Percentiles rank a stretch among this genome's conserved stretches.
Conservation (phyloP, 2,797 vertebrate genomes). For the Hoplostethus atlanticus region DNA sequence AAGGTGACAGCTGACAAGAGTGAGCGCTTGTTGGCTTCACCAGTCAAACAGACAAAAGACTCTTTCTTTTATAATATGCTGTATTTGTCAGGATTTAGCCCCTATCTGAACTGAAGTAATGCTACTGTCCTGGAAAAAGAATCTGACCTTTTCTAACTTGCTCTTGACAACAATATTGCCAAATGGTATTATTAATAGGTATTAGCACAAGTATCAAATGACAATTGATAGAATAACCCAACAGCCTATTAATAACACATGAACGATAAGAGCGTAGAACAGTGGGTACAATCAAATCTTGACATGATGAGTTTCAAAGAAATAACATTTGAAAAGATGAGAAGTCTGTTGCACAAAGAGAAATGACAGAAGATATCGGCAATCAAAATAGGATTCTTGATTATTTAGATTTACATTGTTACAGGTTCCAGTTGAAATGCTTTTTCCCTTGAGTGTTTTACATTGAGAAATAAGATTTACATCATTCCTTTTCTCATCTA, state of each 20-base stretch:
- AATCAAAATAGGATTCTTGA: neutral
- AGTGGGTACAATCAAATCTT: conserved; percentile 3
- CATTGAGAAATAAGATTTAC: too few relatives aligned
- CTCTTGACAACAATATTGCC: neutral
- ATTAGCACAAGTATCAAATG: neutral
- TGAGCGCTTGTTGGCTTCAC: conserved; percentile 57
- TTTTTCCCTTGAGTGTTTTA: too few relatives aligned
- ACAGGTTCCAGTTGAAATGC: too few relatives aligned
- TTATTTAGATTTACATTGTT: too few relatives aligned
- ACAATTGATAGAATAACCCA: neutral
- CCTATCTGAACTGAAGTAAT: conserved; percentile 12
- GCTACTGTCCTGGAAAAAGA: conserved; percentile 18
- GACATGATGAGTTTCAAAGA: neutral
- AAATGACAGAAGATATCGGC: too few relatives aligned
- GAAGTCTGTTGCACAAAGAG: neutral
- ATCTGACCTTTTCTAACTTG: conserved; percentile 8
- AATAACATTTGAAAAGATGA: neutral
- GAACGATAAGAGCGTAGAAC: too few relatives aligned
- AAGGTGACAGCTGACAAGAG: conserved; percentile 74
- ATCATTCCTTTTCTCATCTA: too few relatives aligned
- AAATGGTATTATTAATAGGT: neutral
- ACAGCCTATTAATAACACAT: neutral
- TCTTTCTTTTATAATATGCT: conserved; percentile 34
- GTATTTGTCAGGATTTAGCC: conserved; percentile 56
- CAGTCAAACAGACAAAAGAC: conserved; percentile 67